Percentiles rank a stretch among this genome's conserved stretches.
phyloP scores from a whole-genome alignment of 2,888 invertebrate species.

The Cancer borealis region DNA sequence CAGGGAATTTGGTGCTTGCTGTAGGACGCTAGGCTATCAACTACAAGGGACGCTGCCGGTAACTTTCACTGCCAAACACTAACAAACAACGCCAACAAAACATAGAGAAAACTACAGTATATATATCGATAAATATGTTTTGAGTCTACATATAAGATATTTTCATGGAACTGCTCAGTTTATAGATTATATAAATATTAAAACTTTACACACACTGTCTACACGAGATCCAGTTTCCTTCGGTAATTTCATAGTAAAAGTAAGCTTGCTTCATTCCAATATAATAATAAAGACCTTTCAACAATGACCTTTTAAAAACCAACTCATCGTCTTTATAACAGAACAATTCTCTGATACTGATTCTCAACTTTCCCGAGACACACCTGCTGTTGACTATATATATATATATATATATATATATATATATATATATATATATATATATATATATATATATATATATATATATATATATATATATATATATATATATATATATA shows the following conservation, averaged over 20 bases:
- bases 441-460: too few relatives aligned
- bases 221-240: not conserved
- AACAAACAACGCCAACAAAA: not conserved
- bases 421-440: too few relatives aligned
- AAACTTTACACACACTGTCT: not conserved
- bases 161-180: not conserved
- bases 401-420: not conserved
- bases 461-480: too few relatives aligned
- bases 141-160: not conserved
- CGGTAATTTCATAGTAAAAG: not conserved
- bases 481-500: not conserved
- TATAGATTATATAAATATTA: not conserved
- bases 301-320: constrained; percentile 2
- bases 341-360: not conserved
- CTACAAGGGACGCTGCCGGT: not conserved
- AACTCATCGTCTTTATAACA: constrained; percentile 20
- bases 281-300: not conserved
- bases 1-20: not conserved
- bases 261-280: not conserved
- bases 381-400: not conserved
- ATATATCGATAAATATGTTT: not conserved
- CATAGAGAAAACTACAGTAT: not conserved
- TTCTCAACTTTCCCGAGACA: not conserved
- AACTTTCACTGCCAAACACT: not conserved
- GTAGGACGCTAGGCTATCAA: not conserved